phyloP scores from a whole-genome alignment of 1,140 invertebrate genomes.

The Trachelipus rathkii region DNA sequence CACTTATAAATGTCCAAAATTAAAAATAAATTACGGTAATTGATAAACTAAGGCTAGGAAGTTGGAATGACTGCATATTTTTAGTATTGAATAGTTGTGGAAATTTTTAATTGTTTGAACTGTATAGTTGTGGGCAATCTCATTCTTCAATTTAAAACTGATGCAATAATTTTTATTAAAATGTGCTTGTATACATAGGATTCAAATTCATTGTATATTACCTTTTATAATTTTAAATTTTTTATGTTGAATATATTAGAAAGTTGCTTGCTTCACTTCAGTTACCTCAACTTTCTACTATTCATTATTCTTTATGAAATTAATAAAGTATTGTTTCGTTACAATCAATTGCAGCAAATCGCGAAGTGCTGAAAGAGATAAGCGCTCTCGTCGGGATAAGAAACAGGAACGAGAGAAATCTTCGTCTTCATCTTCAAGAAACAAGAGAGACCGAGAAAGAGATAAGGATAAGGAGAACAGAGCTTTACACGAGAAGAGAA shows the following conservation, averaged over 20 bases:
- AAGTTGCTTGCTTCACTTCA: background rate
- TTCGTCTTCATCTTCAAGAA: conserved; percentile 25
- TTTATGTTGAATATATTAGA: background rate
- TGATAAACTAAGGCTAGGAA: too few species aligned
- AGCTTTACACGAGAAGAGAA: conserved; percentile 45
- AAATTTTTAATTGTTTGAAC: too few species aligned
- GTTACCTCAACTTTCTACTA: too few species aligned
- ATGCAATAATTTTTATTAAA: background rate
- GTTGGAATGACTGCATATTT: too few species aligned
- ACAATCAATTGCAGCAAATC: background rate
- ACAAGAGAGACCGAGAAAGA: background rate
- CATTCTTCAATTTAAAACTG: too few species aligned
- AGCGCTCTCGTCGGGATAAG: conserved; percentile 27
- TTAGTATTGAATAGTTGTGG: too few species aligned
- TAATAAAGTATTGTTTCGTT: background rate
- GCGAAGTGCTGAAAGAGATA: background rate
- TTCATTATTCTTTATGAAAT: background rate
- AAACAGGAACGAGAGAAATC: conserved; percentile 31
- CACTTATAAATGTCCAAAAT: too few species aligned
- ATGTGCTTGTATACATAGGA: conserved; percentile 10
- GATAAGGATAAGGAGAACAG: background rate
- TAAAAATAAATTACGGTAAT: too few species aligned
- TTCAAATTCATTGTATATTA: background rate
- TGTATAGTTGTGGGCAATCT: too few species aligned
- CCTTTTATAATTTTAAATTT: too few species aligned